A percentile compares a stretch with the other conserved stretches of the same genome.
Evolutionary conservation across 2,797 vertebrate species (phyloP).

Genomic region (Galagoides demidoff): DNA sequence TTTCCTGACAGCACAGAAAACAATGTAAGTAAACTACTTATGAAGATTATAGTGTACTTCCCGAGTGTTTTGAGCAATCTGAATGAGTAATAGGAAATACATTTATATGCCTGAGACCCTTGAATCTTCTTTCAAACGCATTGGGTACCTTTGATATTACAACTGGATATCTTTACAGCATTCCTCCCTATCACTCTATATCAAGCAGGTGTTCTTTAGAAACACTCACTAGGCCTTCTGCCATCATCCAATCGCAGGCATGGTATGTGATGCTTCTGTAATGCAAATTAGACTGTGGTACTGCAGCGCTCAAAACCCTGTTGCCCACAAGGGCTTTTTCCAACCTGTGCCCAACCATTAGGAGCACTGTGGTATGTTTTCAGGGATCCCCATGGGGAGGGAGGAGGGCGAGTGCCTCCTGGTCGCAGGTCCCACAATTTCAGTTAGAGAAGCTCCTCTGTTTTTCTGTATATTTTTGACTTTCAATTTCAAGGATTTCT

Average conservation of each 20-base stretch:
- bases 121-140: slow-evolving; percentile 27
- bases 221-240: background rate
- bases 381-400: background rate
- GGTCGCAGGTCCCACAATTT: background rate
- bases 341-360: background rate
- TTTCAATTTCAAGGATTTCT: background rate
- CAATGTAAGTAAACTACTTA: slow-evolving; percentile 36
- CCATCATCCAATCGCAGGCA: background rate
- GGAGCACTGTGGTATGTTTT: background rate
- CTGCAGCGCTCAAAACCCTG: background rate
- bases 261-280: background rate
- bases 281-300: background rate
- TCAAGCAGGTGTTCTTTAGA: background rate
- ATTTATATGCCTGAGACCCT: slow-evolving; percentile 47
- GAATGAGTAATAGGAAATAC: slow-evolving; percentile 15
- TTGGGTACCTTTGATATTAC: background rate
- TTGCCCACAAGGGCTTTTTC: background rate
- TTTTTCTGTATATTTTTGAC: background rate
- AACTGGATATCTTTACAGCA: background rate
- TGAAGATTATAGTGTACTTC: slow-evolving; percentile 49
- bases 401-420: background rate
- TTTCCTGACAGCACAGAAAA: slow-evolving; percentile 59
- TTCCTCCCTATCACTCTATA: background rate
- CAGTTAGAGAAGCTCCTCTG: background rate
- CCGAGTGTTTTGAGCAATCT: slow-evolving; percentile 20